These are phyloP conservation scores for Myanophis thanlyinensis DNA, from an alignment of 2,113 vertebrate genomes.

Conservation along the genomic window DNA sequence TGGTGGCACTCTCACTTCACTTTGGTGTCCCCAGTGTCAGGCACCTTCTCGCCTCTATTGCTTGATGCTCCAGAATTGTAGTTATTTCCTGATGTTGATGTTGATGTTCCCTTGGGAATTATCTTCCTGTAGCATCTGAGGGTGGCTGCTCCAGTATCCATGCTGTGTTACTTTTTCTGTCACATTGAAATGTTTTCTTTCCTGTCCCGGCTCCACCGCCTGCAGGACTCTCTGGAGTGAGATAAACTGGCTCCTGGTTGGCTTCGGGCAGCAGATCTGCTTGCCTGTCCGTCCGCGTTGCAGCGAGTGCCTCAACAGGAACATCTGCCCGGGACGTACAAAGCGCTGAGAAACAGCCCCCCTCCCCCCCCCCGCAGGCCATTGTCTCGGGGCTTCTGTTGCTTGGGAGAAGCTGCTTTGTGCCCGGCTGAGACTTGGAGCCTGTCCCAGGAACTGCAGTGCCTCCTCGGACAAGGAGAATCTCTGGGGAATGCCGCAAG, in stretches of 20 bases:
- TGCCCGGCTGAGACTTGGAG: too few species aligned
- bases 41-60: rapidly evolving
- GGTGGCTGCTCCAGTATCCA: background rate
- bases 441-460: background rate
- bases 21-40: background rate
- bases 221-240: slow-evolving; percentile 91
- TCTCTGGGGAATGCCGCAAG: background rate
- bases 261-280: slow-evolving; percentile 95
- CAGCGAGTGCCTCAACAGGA: slow-evolving; percentile 82
- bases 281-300: slow-evolving; percentile 84
- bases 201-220: background rate
- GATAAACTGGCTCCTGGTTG: slow-evolving; percentile 92
- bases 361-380: background rate
- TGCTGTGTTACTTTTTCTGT: background rate
- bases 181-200: background rate
- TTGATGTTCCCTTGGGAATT: too few species aligned
- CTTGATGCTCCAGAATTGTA: too few species aligned
- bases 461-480: background rate
- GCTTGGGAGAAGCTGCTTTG: background rate
- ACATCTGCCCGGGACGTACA: slow-evolving; percentile 82
- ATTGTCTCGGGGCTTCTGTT: background rate
- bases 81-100: background rate
- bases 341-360: slow-evolving; percentile 21
- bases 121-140: background rate
- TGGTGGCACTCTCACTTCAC: background rate